Percentiles rank a stretch among this genome's conserved stretches.
These are phyloP conservation scores for Eupristina koningsbergeri DNA, from an alignment of 1,140 invertebrate species.

Conservation along the genomic window DNA sequence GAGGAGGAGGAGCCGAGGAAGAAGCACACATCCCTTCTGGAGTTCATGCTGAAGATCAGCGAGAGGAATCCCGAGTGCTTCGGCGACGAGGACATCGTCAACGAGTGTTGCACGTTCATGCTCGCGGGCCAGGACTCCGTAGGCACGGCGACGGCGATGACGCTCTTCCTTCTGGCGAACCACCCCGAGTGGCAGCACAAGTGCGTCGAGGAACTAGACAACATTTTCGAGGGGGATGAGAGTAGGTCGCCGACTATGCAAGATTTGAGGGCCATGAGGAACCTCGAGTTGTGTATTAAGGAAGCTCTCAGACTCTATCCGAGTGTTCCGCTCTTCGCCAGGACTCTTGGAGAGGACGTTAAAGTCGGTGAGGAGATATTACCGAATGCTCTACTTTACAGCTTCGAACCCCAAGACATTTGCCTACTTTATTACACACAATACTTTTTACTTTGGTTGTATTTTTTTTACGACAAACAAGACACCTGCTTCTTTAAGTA, in stretches of 20 bases:
- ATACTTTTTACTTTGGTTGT: neutral
- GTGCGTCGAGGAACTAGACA: conserved; percentile 76
- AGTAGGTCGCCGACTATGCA: conserved; percentile 72
- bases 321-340: conserved; percentile 78
- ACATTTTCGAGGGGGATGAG: conserved; percentile 73
- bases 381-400: neutral
- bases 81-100: conserved; percentile 79
- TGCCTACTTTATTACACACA: neutral
- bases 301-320: conserved; percentile 80
- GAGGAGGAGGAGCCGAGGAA: neutral
- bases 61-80: conserved; percentile 74
- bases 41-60: conserved; percentile 80
- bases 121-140: conserved; percentile 86
- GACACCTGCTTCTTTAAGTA: no score
- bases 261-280: conserved; percentile 77
- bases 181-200: conserved; percentile 77
- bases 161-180: conserved; percentile 76
- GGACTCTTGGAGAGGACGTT: conserved; percentile 76
- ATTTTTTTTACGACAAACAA: neutral
- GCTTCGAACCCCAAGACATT: neutral
- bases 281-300: conserved; percentile 81
- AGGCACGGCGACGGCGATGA: conserved; percentile 76
- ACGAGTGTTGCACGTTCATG: conserved; percentile 84
- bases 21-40: conserved; percentile 74
- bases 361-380: conserved; percentile 61